Evolutionary conservation across 2,113 vertebrate genomes (phyloP).

Genomic region (Hyaena hyaena): DNA sequence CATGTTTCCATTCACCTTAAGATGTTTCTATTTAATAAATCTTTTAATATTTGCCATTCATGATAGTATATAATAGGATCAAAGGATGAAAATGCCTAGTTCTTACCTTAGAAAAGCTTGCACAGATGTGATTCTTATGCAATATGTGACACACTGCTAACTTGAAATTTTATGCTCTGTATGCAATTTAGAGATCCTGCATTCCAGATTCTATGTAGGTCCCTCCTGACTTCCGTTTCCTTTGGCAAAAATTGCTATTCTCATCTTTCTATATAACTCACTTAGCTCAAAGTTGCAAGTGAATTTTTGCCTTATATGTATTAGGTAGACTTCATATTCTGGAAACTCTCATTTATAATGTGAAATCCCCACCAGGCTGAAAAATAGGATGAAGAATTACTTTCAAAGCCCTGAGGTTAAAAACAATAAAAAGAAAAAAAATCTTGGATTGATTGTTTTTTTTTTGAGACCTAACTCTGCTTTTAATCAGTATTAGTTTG

Average conservation of each 20-base stretch:
- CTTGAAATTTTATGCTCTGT: neutral
- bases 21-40: neutral
- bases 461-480: neutral
- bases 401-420: neutral
- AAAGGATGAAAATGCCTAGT: neutral
- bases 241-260: neutral
- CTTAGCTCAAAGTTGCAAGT: constrained; percentile 47
- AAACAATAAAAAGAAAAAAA: neutral
- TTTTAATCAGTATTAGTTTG: neutral
- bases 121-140: neutral
- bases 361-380: neutral
- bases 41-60: neutral
- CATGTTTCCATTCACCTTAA: neutral
- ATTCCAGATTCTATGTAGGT: neutral
- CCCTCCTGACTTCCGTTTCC: neutral
- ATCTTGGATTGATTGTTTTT: neutral
- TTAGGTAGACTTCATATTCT: constrained; percentile 35
- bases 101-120: neutral
- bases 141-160: neutral
- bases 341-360: neutral
- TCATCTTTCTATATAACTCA: neutral
- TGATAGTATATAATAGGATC: neutral
- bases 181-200: neutral
- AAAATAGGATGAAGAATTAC: neutral
- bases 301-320: constrained; percentile 43